phyloP scores from a whole-genome alignment of 2,113 vertebrate genomes.

The Chauna torquata region DNA sequence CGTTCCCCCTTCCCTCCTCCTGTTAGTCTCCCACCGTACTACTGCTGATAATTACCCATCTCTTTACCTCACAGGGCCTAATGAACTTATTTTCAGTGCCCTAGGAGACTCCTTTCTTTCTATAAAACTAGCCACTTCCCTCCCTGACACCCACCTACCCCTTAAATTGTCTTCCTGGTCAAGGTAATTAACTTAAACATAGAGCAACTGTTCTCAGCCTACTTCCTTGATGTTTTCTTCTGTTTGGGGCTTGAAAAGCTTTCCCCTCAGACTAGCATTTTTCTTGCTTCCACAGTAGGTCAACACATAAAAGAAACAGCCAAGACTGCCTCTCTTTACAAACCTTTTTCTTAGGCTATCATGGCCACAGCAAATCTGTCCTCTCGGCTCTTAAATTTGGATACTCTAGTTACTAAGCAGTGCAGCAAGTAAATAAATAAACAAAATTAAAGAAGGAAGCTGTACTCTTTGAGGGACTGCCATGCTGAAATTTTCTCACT shows the following conservation, averaged over 20 bases:
- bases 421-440: neutral
- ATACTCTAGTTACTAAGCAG: neutral
- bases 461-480: neutral
- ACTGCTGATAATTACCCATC: neutral
- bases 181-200: neutral
- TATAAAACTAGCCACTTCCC: neutral
- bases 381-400: neutral
- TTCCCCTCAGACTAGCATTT: too few relatives aligned
- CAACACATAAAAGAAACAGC: neutral
- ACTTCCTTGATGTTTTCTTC: neutral
- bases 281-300: neutral
- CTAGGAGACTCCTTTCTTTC: neutral
- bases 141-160: neutral
- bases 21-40: neutral
- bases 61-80: neutral
- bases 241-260: neutral
- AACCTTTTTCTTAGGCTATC: neutral
- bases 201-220: neutral
- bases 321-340: neutral
- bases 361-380: neutral
- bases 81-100: neutral
- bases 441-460: neutral
- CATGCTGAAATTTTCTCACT: neutral
- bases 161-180: neutral
- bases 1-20: neutral